Base-by-base conservation (phyloP, 2,113 vertebrate genomes). In the Myrmecophaga tridactyla region DNA sequence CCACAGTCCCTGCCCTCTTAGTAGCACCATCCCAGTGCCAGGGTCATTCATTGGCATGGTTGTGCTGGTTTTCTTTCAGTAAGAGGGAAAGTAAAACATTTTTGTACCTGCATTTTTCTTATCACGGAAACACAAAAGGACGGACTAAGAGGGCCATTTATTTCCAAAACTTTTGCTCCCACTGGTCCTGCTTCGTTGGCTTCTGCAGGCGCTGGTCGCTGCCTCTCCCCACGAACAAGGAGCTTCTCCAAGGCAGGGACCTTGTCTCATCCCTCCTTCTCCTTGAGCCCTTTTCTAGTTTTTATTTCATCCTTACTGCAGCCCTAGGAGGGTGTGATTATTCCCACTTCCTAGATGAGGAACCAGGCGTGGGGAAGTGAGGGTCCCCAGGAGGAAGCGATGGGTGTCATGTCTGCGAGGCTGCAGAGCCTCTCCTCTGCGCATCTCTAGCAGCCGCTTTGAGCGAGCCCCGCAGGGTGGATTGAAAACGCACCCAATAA, bases 21-120 rank as follows among this genome's bases (percentile, higher is more conserved):
- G 13, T 15, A 53, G 39, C 5, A 8, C 15, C 0, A 27, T n/a
- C 39, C 27, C 34, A 25, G 6, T 0, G 6, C 23, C 3, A 8
- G n/a, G 34, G 43, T 21, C 41, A 0, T 1, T 43, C 20, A 0
- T 14, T 15, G 15, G 48, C 58, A 56, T 39, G 9, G 23, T 11
- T 1, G 10, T 43, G 13, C 21, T 12, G 11, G 27, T 67, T 63
- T 72, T 23, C 51, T 69, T 73, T 58, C 36, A 39, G 62, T 73
- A 51, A 43, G 53, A 86, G 46, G 18, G 46, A 69, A 86, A 48
- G 60, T 51, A 76, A 90, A 56, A 48, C 78, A 25, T 53, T 81
- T 31, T 82, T 78, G 13, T 13, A 53, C 21, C 80, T 78, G 17
- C 41, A 72, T 72, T 67, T 92, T 92, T 80, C 80, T 43, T 27